Conservation (phyloP, 2,113 vertebrate genomes). For the Amazona guildingii region DNA sequence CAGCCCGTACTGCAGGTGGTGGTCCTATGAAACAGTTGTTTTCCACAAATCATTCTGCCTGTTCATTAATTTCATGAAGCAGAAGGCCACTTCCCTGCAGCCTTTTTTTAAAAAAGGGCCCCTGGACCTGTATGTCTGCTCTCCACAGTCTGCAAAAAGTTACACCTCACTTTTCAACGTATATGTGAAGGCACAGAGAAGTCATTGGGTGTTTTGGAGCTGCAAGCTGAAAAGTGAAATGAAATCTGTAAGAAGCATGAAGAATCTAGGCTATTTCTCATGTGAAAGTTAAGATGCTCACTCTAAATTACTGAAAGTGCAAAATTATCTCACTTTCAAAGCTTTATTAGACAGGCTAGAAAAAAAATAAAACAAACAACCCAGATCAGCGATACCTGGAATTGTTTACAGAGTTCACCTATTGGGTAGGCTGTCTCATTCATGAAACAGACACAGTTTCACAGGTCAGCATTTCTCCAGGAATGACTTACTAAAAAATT, state of each 20-base stretch:
- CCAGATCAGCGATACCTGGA: not conserved
- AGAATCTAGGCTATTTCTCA: not conserved
- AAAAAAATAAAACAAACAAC: not conserved
- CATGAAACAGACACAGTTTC: not conserved
- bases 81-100: not conserved
- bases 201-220: not conserved
- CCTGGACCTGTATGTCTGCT: not conserved
- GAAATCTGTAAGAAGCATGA: not conserved
- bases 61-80: slow-evolving; percentile 31
- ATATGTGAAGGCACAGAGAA: not conserved
- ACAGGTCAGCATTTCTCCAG: not conserved
- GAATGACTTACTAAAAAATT: not conserved
- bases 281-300: not conserved
- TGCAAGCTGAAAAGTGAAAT: not conserved
- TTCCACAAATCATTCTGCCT: slow-evolving; percentile 61
- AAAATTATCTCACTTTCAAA: not conserved
- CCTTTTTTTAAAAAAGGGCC: not conserved
- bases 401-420: not conserved
- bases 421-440: not conserved
- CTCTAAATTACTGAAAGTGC: not conserved
- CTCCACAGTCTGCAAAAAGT: not conserved
- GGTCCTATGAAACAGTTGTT: slow-evolving; percentile 50
- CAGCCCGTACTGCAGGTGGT: slow-evolving; percentile 50
- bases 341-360: not conserved
- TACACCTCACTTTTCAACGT: not conserved